phyloP scores from a whole-genome alignment of 2,888 invertebrate genomes.

The Dryomyza anilis region DNA sequence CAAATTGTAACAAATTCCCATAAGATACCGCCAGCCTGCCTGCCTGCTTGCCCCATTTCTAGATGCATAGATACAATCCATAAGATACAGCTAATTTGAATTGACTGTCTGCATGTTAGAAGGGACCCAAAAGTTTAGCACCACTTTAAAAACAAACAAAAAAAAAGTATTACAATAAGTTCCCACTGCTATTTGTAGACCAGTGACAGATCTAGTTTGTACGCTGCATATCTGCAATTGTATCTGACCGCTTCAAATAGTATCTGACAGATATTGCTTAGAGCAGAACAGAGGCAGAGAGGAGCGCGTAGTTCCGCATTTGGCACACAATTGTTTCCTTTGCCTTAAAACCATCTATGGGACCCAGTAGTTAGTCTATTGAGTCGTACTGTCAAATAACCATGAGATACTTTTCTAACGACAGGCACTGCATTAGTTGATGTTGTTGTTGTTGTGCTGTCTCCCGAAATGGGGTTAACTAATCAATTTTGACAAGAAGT shows the following conservation, averaged over 20 bases:
- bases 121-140: no score
- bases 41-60: not conserved
- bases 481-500: slow-evolving; percentile 60
- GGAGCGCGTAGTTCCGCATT: slow-evolving; percentile 25
- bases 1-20: slow-evolving; percentile 44
- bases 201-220: not conserved
- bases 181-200: slow-evolving; percentile 3
- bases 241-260: not conserved
- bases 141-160: slow-evolving; percentile 1
- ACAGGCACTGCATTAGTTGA: not conserved
- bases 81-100: slow-evolving; percentile 53
- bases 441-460: not conserved
- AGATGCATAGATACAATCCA: slow-evolving; percentile 40
- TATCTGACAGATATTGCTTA: not conserved
- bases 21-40: slow-evolving; percentile 26
- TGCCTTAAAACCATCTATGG: not conserved
- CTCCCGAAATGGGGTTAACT: slow-evolving; percentile 26
- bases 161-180: not conserved
- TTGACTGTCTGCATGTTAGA: slow-evolving; percentile 6
- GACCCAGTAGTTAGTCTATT: not conserved
- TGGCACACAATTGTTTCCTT: slow-evolving; percentile 10
- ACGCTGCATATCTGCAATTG: not conserved
- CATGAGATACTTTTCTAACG: slow-evolving; percentile 23
- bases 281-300: not conserved
- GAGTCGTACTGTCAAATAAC: not conserved